Conservation (phyloP, 1,140 invertebrate species). For the Euura lappo region DNA sequence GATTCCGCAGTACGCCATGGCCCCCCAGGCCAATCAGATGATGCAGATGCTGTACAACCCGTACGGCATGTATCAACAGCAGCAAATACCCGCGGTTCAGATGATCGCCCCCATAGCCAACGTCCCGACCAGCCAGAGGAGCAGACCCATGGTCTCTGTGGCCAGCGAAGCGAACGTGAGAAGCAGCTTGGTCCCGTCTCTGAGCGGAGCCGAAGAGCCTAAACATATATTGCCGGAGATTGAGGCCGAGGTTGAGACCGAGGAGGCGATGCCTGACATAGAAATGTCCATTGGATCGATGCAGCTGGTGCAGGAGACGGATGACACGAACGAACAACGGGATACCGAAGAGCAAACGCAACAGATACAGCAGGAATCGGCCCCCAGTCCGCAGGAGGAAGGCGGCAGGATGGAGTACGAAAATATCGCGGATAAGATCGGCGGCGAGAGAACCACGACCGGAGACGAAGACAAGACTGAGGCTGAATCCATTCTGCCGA, state of each 20-base stretch:
- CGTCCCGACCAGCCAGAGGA: conserved; percentile 47
- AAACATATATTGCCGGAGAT: conserved; percentile 36
- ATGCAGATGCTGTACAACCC: conserved; percentile 64
- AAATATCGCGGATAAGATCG: conserved; percentile 22
- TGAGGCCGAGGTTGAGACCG: conserved; percentile 34
- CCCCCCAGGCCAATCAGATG: conserved; percentile 62
- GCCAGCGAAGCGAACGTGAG: conserved; percentile 34
- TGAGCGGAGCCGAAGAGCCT: conserved; percentile 27
- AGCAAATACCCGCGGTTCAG: conserved; percentile 62
- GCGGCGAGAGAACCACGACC: neutral
- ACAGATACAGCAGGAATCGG: conserved; percentile 23
- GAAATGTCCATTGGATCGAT: conserved; percentile 29
- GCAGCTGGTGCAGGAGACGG: neutral
- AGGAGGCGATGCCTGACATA: conserved; percentile 44
- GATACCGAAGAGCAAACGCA: neutral
- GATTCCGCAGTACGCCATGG: conserved; percentile 63
- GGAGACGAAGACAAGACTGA: conserved; percentile 33
- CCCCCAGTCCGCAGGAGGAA: conserved; percentile 36
- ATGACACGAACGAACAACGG: conserved; percentile 9
- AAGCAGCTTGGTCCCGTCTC: conserved; percentile 29
- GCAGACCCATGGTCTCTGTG: conserved; percentile 38
- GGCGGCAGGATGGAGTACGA: conserved; percentile 27
- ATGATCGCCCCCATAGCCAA: conserved; percentile 62
- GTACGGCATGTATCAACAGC: conserved; percentile 62
- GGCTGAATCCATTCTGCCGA: conserved; percentile 42